These are phyloP conservation scores for Eolophus roseicapilla DNA, from an alignment of 2,113 vertebrate genomes.

Conservation along the genomic window DNA sequence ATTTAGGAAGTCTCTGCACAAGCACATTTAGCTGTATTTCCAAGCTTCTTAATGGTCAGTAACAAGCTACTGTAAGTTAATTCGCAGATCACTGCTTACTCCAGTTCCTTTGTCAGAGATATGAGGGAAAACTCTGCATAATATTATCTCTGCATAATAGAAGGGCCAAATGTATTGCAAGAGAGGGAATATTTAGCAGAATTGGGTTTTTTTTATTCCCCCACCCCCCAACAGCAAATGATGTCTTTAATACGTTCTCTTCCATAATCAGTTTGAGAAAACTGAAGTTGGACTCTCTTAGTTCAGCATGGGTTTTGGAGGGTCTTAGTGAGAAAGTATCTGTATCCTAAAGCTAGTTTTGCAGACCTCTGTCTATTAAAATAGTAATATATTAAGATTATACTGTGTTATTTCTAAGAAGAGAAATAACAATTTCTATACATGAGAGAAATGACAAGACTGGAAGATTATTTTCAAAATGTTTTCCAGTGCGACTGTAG, in stretches of 20 bases:
- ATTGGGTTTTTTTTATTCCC: neutral
- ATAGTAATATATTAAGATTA: neutral
- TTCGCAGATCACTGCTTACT: neutral
- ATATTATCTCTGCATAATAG: neutral
- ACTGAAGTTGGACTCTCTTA: neutral
- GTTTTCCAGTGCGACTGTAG: neutral
- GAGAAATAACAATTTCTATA: neutral
- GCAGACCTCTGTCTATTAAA: neutral
- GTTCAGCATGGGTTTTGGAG: neutral
- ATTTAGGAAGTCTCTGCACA: neutral
- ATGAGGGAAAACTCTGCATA: neutral
- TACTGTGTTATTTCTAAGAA: neutral
- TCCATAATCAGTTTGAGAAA: neutral
- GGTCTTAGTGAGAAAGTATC: neutral
- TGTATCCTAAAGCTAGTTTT: neutral
- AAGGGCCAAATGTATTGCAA: neutral
- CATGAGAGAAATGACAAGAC: neutral
- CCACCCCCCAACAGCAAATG: neutral
- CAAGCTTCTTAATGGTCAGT: neutral
- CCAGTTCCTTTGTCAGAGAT: neutral
- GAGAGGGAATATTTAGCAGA: neutral
- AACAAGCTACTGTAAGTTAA: constrained; percentile 16
- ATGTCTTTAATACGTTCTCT: neutral
- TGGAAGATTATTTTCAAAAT: neutral
- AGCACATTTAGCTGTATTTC: neutral